Evolutionary conservation across 2,888 invertebrate species (phyloP).

Genomic region (Drosophila parthenogenetica): DNA sequence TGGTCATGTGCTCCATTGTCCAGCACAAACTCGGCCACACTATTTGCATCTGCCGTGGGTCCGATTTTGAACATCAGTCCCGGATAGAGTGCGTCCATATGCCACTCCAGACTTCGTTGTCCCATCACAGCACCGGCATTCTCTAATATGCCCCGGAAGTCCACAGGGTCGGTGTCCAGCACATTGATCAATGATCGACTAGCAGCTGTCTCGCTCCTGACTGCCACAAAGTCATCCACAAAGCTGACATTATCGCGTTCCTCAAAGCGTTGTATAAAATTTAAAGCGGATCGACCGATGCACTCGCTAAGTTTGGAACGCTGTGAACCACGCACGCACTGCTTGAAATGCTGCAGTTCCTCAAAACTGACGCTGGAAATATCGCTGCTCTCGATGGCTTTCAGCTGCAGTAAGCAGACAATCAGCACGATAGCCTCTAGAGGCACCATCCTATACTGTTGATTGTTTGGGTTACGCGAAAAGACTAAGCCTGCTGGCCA

Average conservation of each 20-base stretch:
- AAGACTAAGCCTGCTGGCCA: slow-evolving; percentile 69
- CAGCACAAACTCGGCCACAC: slow-evolving; percentile 90
- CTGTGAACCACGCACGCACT: slow-evolving; percentile 85
- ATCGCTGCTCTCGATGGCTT: slow-evolving; percentile 44
- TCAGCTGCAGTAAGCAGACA: slow-evolving; percentile 31
- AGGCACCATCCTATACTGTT: slow-evolving; percentile 42
- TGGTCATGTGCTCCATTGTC: slow-evolving; percentile 86
- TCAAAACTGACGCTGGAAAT: slow-evolving; percentile 50
- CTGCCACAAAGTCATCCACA: slow-evolving; percentile 88
- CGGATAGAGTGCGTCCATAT: slow-evolving; percentile 90
- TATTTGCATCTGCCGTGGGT: slow-evolving; percentile 89
- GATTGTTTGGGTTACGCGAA: slow-evolving; percentile 1
- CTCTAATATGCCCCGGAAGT: slow-evolving; percentile 90
- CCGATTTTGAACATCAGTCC: slow-evolving; percentile 91
- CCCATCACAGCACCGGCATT: slow-evolving; percentile 89
- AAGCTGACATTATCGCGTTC: slow-evolving; percentile 89
- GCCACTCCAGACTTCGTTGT: slow-evolving; percentile 90
- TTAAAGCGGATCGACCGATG: slow-evolving; percentile 89
- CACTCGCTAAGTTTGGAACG: slow-evolving; percentile 87
- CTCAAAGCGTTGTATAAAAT: slow-evolving; percentile 88
- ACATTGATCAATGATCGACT: slow-evolving; percentile 89
- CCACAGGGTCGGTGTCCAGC: slow-evolving; percentile 90
- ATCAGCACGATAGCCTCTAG: slow-evolving; percentile 33
- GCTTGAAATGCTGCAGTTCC: slow-evolving; percentile 76
- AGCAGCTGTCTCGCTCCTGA: slow-evolving; percentile 87